A percentile compares a stretch with the other conserved stretches of the same genome.
These are phyloP conservation scores for Sandelia bainsii DNA, from an alignment of 2,797 vertebrate genomes.

Conservation along the genomic window DNA sequence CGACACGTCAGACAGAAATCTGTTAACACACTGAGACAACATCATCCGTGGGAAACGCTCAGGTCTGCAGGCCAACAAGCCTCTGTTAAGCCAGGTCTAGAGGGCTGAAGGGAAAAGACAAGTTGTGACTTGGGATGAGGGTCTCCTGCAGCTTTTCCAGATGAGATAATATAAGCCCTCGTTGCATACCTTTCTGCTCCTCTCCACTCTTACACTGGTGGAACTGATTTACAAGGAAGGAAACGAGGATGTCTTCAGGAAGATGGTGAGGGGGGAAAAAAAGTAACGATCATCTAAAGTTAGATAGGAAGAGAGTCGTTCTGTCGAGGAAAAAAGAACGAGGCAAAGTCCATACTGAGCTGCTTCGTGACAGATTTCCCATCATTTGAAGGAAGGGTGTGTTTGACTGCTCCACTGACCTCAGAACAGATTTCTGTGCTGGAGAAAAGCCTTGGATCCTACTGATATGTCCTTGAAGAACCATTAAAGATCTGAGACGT, in stretches of 20 bases:
- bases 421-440: constrained; percentile 20
- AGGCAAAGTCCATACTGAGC: background rate
- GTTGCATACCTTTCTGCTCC: constrained; percentile 57
- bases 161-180: constrained; percentile 65
- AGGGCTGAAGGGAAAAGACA: constrained; percentile 55
- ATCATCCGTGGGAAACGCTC: constrained; percentile 38
- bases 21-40: constrained; percentile 28
- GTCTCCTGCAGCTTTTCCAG: constrained; percentile 68
- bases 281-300: constrained; percentile 11
- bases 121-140: constrained; percentile 65
- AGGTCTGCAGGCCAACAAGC: constrained; percentile 64
- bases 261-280: too few species aligned
- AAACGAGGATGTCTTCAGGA: constrained; percentile 27
- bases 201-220: constrained; percentile 18
- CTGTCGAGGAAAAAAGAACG: background rate
- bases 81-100: constrained; percentile 56
- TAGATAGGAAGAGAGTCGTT: constrained; percentile 5
- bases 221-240: constrained; percentile 13
- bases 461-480: background rate
- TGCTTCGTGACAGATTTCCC: constrained; percentile 39
- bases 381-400: constrained; percentile 27
- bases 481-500: background rate
- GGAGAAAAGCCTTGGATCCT: background rate
- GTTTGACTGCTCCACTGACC: constrained; percentile 25
- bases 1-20: constrained; percentile 22